Evolutionary conservation across 2,888 invertebrate species (phyloP), one percentile per base, ranked within the genome.

Genomic region (Brachycybe producta): DNA sequence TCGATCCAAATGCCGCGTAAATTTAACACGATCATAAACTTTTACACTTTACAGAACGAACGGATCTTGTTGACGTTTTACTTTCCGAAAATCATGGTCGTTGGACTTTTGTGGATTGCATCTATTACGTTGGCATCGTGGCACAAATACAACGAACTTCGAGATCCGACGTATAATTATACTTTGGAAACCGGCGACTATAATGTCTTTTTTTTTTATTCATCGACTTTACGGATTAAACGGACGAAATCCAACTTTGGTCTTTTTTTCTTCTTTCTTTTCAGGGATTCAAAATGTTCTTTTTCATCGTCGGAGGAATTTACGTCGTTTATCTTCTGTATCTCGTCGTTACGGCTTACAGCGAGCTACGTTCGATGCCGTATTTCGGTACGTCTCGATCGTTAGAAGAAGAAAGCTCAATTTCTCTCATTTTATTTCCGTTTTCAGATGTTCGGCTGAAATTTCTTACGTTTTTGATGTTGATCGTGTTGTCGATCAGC

Each of bases 341-440:
- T 61, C 72, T 95, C 55, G 78, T 94, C 58, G 70, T 94, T 52
- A 79, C 83, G 64, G 90, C 95, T 21, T 95, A 92, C 67, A 88
- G 84, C 55, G 95, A 97, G 70, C 73, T 97, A 46, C 76, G 92
- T 61, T 84, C 87, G 34, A 94, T 97, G 94, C 94, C 95, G 55
- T 95, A 85, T 71, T 95, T 97, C 70, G 94, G 94, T 94, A 73
- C 79, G 76, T 23, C 26, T 30, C 41, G 40, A n/a, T n/a, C n/a
- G n/a, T n/a, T n/a, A n/a, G n/a, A n/a, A n/a, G n/a, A n/a, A n/a
- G n/a, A 19, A 13, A 30, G 36, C 35, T 44, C 26, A 24, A 28
- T 17, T 35, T 11, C 26, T 50, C 26, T 32, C n/a, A n/a, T n/a
- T n/a, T n/a, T n/a, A n/a, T n/a, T n/a, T n/a, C n/a, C n/a, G n/a